These are phyloP conservation scores for Ophioninae sp. DNA, from an alignment of 2,888 invertebrate species.

Conservation along the genomic window DNA sequence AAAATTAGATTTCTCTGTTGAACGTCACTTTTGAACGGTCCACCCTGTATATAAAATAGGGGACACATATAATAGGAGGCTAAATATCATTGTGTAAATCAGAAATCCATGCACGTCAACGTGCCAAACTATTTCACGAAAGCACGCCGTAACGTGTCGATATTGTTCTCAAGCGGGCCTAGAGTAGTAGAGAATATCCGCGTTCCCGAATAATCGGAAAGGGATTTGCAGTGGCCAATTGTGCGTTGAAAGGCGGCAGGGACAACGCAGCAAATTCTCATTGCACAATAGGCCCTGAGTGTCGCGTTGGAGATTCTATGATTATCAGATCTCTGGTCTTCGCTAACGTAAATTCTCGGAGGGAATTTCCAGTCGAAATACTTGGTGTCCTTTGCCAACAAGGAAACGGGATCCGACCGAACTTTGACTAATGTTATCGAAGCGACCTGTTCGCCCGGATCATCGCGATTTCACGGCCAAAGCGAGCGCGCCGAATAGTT, in stretches of 20 bases:
- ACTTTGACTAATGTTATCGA: constrained; percentile 54
- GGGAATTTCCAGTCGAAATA: constrained; percentile 47
- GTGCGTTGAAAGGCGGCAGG: constrained; percentile 9
- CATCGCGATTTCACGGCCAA: background rate
- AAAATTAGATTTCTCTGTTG: too few species aligned
- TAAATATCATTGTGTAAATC: background rate
- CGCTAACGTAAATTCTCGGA: constrained; percentile 38
- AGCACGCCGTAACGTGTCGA: background rate
- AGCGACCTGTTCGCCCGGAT: constrained; percentile 16
- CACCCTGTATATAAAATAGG: too few species aligned
- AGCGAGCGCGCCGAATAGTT: background rate
- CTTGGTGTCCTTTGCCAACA: constrained; percentile 31
- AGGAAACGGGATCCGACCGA: constrained; percentile 24
- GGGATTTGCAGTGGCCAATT: constrained; percentile 21
- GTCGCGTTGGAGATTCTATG: constrained; percentile 37
- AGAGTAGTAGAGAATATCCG: constrained; percentile 13
- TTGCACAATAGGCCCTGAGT: constrained; percentile 41
- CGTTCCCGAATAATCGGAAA: constrained; percentile 31
- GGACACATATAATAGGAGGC: background rate
- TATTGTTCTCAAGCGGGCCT: constrained; percentile 11
- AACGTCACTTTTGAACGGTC: too few species aligned
- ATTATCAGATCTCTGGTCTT: constrained; percentile 31
- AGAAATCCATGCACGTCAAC: background rate
- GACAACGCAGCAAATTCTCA: constrained; percentile 44
- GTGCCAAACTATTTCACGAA: constrained; percentile 23